These are phyloP conservation scores for Yponomeuta sedellus DNA, from an alignment of 2,888 invertebrate genomes.

Conservation along the genomic window DNA sequence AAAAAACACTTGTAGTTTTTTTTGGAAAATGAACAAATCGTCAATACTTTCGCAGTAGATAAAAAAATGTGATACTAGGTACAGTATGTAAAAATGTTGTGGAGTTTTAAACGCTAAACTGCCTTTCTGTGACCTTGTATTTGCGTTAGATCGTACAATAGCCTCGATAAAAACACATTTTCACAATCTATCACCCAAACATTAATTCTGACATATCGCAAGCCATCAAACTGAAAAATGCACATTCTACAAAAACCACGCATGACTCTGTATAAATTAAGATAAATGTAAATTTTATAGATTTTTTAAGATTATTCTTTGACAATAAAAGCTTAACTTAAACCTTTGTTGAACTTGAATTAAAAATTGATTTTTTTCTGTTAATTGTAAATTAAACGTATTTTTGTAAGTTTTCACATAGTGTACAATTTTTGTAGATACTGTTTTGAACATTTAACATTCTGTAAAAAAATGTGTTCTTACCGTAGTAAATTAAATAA, in stretches of 20 bases:
- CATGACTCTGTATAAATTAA: slow-evolving; percentile 42
- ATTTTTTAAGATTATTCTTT: slow-evolving; percentile 49
- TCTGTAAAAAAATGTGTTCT: slow-evolving; percentile 78
- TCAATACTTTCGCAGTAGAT: slow-evolving; percentile 5
- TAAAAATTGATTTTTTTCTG: slow-evolving; percentile 58
- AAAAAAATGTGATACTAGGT: slow-evolving; percentile 11
- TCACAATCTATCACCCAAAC: neutral
- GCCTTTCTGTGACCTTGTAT: neutral
- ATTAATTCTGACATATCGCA: neutral
- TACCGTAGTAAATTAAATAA: slow-evolving; percentile 77
- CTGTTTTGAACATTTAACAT: slow-evolving; percentile 72
- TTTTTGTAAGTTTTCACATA: slow-evolving; percentile 66
- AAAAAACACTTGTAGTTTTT: neutral
- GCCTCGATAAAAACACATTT: neutral
- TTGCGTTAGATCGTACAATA: neutral
- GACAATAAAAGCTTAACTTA: slow-evolving; percentile 63
- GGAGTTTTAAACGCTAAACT: neutral
- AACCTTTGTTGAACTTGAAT: slow-evolving; percentile 69
- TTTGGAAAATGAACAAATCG: neutral
- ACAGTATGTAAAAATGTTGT: neutral
- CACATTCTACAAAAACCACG: slow-evolving; percentile 23
- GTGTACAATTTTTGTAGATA: slow-evolving; percentile 77
- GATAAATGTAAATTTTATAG: slow-evolving; percentile 55
- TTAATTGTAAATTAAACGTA: slow-evolving; percentile 71
- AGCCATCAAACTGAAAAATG: neutral